Evolutionary conservation across 2,888 invertebrate species (phyloP).

Genomic region (Chymomyza amoena): DNA sequence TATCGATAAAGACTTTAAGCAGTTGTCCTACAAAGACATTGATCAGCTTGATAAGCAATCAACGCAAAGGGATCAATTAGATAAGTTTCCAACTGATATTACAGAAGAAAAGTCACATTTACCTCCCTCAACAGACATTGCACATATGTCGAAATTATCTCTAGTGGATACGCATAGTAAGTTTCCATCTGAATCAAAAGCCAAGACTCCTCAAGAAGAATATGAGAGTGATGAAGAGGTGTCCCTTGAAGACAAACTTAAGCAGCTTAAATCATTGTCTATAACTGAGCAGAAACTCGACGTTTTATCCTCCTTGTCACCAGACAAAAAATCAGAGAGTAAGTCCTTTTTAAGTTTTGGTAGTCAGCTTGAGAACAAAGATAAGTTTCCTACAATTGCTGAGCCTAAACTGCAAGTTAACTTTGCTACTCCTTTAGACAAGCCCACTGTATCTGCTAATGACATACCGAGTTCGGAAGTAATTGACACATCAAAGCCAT

Average conservation of each 20-base stretch:
- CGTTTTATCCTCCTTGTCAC: background rate
- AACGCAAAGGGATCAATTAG: background rate
- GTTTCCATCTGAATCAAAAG: slow-evolving; percentile 39
- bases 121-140: background rate
- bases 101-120: background rate
- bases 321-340: background rate
- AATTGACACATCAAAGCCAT: background rate
- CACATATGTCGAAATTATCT: background rate
- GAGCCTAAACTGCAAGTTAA: background rate
- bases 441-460: background rate
- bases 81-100: slow-evolving; percentile 47
- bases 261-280: slow-evolving; percentile 5
- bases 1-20: too few relatives aligned
- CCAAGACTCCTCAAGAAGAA: slow-evolving; percentile 15
- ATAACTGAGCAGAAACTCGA: slow-evolving; percentile 5
- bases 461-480: background rate
- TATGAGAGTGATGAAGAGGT: slow-evolving; percentile 60
- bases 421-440: background rate
- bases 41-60: background rate
- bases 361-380: background rate
- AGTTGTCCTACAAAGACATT: too few relatives aligned
- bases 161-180: slow-evolving; percentile 8
- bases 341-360: background rate
- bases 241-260: slow-evolving; percentile 20
- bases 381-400: slow-evolving; percentile 35